phyloP scores from a whole-genome alignment of 2,797 vertebrate genomes.

The Distichodus sexfasciatus region DNA sequence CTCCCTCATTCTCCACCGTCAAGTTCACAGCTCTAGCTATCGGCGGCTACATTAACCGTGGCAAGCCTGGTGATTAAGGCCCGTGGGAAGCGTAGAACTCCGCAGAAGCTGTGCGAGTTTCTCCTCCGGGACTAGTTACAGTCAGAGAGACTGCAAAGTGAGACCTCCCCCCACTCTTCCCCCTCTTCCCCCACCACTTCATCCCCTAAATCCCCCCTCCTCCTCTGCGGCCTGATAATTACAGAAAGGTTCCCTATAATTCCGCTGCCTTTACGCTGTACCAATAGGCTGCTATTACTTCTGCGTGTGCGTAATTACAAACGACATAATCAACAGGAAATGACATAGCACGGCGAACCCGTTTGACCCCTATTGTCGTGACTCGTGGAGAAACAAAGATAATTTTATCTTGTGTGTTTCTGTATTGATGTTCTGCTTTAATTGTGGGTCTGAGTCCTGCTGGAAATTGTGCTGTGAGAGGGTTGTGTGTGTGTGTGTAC shows the following conservation, averaged over 20 bases:
- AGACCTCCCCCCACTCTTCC: conserved; percentile 11
- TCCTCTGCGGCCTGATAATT: conserved; percentile 9
- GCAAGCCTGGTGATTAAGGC: conserved; percentile 32
- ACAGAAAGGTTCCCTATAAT: conserved; percentile 19
- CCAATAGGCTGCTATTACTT: conserved; percentile 31
- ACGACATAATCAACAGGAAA: conserved; percentile 35
- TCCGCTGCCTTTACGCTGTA: conserved; percentile 9
- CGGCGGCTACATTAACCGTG: conserved; percentile 11
- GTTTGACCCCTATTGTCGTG: conserved; percentile 30
- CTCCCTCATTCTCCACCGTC: not conserved
- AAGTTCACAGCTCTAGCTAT: conserved; percentile 1
- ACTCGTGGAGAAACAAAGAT: conserved; percentile 35
- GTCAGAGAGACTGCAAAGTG: conserved; percentile 19
- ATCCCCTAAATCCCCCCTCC: conserved; percentile 23
- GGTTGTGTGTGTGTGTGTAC: too few species aligned
- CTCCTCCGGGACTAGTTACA: conserved; percentile 35
- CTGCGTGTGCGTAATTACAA: conserved; percentile 40
- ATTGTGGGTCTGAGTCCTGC: conserved; percentile 4
- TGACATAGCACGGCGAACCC: conserved; percentile 32
- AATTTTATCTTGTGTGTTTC: conserved; percentile 26
- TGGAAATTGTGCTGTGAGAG: too few species aligned
- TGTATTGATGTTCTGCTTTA: conserved; percentile 24
- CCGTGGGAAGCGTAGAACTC: conserved; percentile 14
- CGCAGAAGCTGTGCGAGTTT: conserved; percentile 17
- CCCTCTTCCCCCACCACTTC: not conserved